Evolutionary conservation across 2,888 invertebrate species (phyloP).

Genomic region (Nymphalis urticae): DNA sequence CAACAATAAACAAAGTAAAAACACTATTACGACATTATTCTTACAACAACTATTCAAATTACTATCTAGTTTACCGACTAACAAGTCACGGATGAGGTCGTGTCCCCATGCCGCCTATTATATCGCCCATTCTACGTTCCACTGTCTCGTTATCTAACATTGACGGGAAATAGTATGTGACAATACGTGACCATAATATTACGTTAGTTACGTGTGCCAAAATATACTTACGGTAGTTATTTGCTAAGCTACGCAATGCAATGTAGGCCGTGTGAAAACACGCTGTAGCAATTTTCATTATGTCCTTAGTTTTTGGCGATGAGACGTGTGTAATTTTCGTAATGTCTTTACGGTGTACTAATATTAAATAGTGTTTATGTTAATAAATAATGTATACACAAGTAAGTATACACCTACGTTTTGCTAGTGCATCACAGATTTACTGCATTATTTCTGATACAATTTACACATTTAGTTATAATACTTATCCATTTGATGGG

Average conservation of each 20-base stretch:
- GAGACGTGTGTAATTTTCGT: background rate
- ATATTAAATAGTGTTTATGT: background rate
- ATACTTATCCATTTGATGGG: too few relatives aligned
- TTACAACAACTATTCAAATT: background rate
- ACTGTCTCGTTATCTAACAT: constrained; percentile 36
- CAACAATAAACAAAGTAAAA: background rate
- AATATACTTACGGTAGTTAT: constrained; percentile 15
- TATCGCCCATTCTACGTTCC: constrained; percentile 29
- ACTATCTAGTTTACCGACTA: constrained; percentile 11
- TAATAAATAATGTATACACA: too few relatives aligned
- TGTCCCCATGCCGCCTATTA: constrained; percentile 34
- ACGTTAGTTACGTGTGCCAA: constrained; percentile 16
- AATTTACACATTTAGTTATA: too few relatives aligned
- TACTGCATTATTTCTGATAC: too few relatives aligned
- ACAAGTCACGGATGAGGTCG: constrained; percentile 39
- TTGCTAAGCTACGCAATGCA: constrained; percentile 19
- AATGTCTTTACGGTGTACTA: background rate
- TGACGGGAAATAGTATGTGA: constrained; percentile 28
- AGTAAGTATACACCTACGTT: too few relatives aligned
- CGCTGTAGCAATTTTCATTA: background rate
- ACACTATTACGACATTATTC: background rate
- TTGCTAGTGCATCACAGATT: too few relatives aligned
- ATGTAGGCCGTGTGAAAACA: constrained; percentile 12
- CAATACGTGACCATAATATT: constrained; percentile 22
- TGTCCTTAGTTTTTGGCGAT: background rate